Evolutionary conservation across 2,797 vertebrate species (phyloP).

Genomic region (Gobio occitaniae): DNA sequence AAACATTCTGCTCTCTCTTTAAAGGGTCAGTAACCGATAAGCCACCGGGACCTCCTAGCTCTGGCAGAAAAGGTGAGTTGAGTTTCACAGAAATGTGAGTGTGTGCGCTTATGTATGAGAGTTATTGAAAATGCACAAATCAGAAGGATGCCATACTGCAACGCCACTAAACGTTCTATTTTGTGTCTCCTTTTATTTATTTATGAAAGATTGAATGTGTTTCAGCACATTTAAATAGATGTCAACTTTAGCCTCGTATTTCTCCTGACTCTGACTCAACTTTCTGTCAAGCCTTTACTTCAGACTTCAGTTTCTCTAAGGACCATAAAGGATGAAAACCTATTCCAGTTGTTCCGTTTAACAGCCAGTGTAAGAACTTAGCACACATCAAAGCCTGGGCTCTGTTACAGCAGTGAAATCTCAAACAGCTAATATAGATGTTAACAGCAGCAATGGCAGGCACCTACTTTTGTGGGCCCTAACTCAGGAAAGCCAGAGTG

Average conservation of each 20-base stretch:
- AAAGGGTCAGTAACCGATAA: conserved; percentile 97
- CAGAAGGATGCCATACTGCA: not conserved
- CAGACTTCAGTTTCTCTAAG: conserved; percentile 49
- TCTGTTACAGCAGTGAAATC: conserved; percentile 53
- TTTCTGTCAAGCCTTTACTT: conserved; percentile 47
- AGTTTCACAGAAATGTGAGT: conserved; percentile 67
- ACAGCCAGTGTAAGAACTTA: conserved; percentile 38
- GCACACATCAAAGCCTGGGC: conserved; percentile 54
- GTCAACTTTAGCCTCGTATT: not conserved
- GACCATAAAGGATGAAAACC: conserved; percentile 55
- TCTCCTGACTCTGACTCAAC: conserved; percentile 2
- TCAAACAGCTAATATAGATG: conserved; percentile 58
- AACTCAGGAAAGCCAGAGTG: conserved; percentile 55
- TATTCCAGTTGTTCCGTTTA: conserved; percentile 58
- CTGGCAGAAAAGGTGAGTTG: conserved; percentile 97
- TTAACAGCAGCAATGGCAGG: conserved; percentile 43
- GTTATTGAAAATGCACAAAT: not conserved
- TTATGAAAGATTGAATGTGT: not conserved
- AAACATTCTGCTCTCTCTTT: conserved; percentile 55
- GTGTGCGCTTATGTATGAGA: conserved; percentile 50
- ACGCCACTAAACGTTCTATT: not conserved
- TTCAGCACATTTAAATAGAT: not conserved
- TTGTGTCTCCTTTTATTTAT: not conserved
- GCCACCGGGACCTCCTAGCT: conserved; percentile 89
- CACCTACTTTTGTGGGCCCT: conserved; percentile 36